Conservation (phyloP, 2,888 invertebrate genomes). For the Serripes groenlandicus region DNA sequence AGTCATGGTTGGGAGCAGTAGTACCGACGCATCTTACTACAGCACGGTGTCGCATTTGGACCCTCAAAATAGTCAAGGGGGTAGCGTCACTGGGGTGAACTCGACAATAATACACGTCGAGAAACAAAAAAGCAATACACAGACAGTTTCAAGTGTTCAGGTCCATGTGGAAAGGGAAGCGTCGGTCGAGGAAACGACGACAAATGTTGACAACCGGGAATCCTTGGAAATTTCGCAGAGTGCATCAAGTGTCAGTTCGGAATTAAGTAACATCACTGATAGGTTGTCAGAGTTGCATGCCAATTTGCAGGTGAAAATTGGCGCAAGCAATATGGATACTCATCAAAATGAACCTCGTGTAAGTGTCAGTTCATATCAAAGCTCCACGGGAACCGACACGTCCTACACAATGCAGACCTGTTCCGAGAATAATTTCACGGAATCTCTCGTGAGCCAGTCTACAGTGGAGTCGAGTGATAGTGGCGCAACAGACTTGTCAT, state of each 20-base stretch:
- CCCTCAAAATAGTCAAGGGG: background rate
- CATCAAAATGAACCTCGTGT: constrained; percentile 26
- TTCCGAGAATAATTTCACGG: constrained; percentile 35
- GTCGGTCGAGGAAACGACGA: background rate
- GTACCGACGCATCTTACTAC: constrained; percentile 62
- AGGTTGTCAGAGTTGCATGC: background rate
- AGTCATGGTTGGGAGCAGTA: constrained; percentile 30
- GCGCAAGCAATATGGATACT: background rate
- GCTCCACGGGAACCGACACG: constrained; percentile 35
- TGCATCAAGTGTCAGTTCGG: background rate
- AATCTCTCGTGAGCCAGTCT: constrained; percentile 48
- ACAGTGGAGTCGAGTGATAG: constrained; percentile 26
- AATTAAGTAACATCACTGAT: background rate
- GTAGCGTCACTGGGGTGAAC: background rate
- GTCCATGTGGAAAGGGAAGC: constrained; percentile 13
- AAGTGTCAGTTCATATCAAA: constrained; percentile 31
- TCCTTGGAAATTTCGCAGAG: background rate
- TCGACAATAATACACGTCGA: background rate
- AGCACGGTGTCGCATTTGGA: constrained; percentile 49
- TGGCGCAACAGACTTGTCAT: constrained; percentile 35
- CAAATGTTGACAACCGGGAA: background rate
- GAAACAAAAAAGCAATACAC: constrained; percentile 5
- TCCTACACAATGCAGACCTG: constrained; percentile 55
- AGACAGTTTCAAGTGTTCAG: constrained; percentile 10
- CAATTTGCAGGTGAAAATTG: no score